Conservation (phyloP, 2,113 vertebrate species). For the Mormoops blainvillei region DNA sequence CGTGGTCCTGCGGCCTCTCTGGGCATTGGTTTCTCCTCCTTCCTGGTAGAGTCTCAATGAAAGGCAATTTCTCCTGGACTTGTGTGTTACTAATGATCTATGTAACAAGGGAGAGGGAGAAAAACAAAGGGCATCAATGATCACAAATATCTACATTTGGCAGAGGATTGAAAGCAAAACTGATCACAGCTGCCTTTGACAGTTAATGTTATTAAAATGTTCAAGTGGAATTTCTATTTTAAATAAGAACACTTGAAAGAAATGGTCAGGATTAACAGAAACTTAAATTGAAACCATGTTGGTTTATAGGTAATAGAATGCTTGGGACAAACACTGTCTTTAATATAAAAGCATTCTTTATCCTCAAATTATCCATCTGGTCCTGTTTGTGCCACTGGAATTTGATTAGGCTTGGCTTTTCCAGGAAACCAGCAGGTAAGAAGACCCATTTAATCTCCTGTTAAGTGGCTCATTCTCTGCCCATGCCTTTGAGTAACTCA, state of each 20-base stretch:
- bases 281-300: slow-evolving; percentile 83
- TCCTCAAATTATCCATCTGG: slow-evolving; percentile 4
- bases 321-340: slow-evolving; percentile 60
- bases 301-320: slow-evolving; percentile 75
- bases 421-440: slow-evolving; percentile 75
- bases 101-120: slow-evolving; percentile 73
- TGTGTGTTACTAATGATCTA: slow-evolving; percentile 66
- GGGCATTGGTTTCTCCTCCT: slow-evolving; percentile 21
- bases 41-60: slow-evolving; percentile 16
- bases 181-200: slow-evolving; percentile 77
- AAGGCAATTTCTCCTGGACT: slow-evolving; percentile 40
- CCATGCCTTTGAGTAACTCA: slow-evolving; percentile 43
- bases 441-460: slow-evolving; percentile 62
- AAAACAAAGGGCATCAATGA: slow-evolving; percentile 73
- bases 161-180: slow-evolving; percentile 69
- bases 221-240: slow-evolving; percentile 79
- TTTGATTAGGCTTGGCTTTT: slow-evolving; percentile 76
- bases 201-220: slow-evolving; percentile 79
- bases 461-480: slow-evolving; percentile 69
- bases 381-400: slow-evolving; percentile 64
- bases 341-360: slow-evolving; percentile 74
- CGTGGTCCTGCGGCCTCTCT: not conserved
- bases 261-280: slow-evolving; percentile 77
- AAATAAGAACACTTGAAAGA: slow-evolving; percentile 81
- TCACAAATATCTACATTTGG: slow-evolving; percentile 77